These are phyloP conservation scores for Cyclura pinguis DNA, from an alignment of 2,797 vertebrate species.

Conservation along the genomic window DNA sequence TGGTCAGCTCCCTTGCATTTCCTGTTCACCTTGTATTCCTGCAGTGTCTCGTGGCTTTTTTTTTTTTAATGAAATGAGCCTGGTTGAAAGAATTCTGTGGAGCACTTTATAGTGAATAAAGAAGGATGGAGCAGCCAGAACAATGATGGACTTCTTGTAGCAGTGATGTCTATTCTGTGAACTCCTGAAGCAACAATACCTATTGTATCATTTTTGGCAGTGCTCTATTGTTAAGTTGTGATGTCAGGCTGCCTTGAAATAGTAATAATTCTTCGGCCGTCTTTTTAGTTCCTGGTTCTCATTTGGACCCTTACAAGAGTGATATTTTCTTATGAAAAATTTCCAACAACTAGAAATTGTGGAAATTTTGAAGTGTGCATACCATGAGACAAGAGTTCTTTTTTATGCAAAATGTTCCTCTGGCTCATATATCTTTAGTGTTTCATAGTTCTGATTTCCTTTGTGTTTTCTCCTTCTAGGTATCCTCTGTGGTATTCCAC, in stretches of 20 bases:
- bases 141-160: not conserved
- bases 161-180: not conserved
- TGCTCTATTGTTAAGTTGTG: not conserved
- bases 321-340: slow-evolving; percentile 5
- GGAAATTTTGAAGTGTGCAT: not conserved
- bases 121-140: not conserved
- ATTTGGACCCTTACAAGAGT: not conserved
- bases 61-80: not conserved
- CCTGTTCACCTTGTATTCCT: not conserved
- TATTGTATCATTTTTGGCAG: not conserved
- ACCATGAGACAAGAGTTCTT: not conserved
- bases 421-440: not conserved
- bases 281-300: not conserved
- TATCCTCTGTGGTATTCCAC: not conserved
- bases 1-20: not conserved
- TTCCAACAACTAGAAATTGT: not conserved
- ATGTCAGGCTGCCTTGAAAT: not conserved
- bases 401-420: not conserved
- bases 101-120: not conserved
- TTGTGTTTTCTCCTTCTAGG: not conserved
- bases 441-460: not conserved
- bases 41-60: not conserved
- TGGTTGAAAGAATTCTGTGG: not conserved
- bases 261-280: not conserved
- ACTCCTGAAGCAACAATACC: not conserved